These are phyloP conservation scores for Spicauda simplicius DNA, from an alignment of 2,888 invertebrate species.

Conservation along the genomic window DNA sequence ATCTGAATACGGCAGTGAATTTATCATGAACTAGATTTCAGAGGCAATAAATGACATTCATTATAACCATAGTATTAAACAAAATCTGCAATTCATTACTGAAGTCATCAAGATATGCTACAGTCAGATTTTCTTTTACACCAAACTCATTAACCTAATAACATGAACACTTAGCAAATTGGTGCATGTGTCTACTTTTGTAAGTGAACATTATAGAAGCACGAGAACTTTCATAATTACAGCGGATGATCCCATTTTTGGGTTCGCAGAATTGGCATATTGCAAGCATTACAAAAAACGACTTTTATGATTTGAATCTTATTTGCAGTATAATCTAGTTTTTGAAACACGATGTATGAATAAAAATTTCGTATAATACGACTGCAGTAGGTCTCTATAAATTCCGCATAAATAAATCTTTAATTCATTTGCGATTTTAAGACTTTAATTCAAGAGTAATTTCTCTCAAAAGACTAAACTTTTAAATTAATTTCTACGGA, in stretches of 20 bases:
- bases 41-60: not conserved
- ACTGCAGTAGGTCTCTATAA: too few species aligned
- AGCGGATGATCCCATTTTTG: slow-evolving; percentile 20
- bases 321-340: too few species aligned
- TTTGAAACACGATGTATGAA: too few species aligned
- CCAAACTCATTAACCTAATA: slow-evolving; percentile 20
- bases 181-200: slow-evolving; percentile 16
- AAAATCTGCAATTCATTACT: not conserved
- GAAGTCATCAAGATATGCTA: not conserved
- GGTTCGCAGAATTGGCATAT: too few species aligned
- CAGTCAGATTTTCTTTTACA: not conserved
- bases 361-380: too few species aligned
- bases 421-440: not conserved
- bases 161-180: slow-evolving; percentile 31
- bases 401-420: not conserved
- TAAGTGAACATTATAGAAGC: slow-evolving; percentile 10
- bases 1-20: not conserved
- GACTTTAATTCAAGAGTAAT: not conserved
- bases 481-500: slow-evolving; percentile 1
- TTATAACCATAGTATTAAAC: not conserved
- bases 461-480: not conserved
- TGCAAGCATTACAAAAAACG: too few species aligned
- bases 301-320: too few species aligned
- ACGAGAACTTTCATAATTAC: slow-evolving; percentile 27
- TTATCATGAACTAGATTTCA: not conserved